Conservation (phyloP, 1,140 invertebrate genomes). For the Drosophila pallidifrons region DNA sequence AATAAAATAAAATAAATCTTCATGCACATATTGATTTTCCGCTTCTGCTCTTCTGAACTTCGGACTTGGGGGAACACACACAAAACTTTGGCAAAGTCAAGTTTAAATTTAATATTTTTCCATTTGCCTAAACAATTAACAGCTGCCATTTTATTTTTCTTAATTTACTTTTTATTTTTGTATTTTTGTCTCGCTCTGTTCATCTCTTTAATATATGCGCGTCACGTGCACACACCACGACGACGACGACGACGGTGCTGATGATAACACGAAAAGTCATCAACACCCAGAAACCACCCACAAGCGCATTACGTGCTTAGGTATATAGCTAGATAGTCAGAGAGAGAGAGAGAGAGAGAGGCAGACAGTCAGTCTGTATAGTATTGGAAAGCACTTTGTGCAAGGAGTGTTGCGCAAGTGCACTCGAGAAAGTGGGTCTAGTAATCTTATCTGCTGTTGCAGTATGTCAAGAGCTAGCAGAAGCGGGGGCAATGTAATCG, state of each 20-base stretch:
- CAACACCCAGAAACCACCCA: neutral
- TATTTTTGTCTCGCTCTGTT: neutral
- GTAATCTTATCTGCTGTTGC: conserved; percentile 24
- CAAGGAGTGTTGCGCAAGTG: conserved; percentile 25
- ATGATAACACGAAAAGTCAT: conserved; percentile 4
- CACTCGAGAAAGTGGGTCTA: conserved; percentile 39
- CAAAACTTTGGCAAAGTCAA: conserved; percentile 4
- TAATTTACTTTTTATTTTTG: neutral
- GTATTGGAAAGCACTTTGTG: conserved; percentile 10
- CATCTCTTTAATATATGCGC: conserved; percentile 22
- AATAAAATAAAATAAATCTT: neutral
- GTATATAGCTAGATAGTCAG: neutral
- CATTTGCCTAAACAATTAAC: conserved; percentile 32
- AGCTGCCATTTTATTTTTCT: conserved; percentile 9
- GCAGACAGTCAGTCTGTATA: neutral
- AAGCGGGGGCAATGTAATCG: neutral
- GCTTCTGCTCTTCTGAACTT: conserved; percentile 8
- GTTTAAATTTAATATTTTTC: conserved; percentile 22
- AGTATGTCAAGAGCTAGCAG: conserved; percentile 2
- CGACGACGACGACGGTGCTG: neutral
- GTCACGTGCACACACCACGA: conserved; percentile 23
- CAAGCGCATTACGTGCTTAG: neutral
- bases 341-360: neutral
- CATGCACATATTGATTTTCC: conserved; percentile 40
- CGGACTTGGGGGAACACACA: too few relatives aligned